These are phyloP conservation scores for Naja naja DNA, from an alignment of 2,113 vertebrate genomes.

Conservation along the genomic window DNA sequence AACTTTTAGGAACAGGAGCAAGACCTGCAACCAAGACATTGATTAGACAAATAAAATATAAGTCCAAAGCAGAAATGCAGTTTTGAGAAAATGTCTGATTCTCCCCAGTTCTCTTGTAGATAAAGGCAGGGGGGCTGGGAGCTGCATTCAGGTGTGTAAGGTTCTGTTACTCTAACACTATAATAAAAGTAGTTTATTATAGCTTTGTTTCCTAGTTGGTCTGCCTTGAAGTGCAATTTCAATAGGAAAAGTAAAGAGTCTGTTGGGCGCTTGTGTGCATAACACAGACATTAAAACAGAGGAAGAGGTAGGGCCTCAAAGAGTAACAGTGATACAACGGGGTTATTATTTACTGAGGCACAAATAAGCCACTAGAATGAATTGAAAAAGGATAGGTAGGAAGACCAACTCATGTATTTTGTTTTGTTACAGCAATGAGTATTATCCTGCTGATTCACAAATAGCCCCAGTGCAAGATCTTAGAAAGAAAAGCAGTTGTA, in stretches of 20 bases:
- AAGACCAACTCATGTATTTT: not conserved
- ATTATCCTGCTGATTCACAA: constrained; percentile 85
- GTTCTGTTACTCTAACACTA: not conserved
- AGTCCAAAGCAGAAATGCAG: not conserved
- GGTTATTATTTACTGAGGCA: not conserved
- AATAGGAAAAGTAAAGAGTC: not conserved
- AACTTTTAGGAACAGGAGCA: not conserved
- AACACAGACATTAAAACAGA: not conserved
- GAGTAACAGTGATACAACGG: not conserved
- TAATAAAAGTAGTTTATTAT: not conserved
- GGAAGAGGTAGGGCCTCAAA: not conserved
- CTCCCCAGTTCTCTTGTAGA: not conserved
- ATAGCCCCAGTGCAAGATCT: constrained; percentile 90
- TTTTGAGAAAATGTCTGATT: not conserved
- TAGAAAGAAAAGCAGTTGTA: constrained; percentile 63
- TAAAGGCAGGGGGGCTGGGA: not conserved
- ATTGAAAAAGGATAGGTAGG: not conserved
- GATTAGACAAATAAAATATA: not conserved
- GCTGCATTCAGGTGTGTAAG: not conserved
- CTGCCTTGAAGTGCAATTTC: not conserved
- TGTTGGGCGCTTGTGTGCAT: not conserved
- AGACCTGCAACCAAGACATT: not conserved
- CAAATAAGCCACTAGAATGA: not conserved
- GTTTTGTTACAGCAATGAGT: constrained; percentile 82
- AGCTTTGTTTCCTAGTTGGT: not conserved